Evolutionary conservation across 1,140 invertebrate genomes (phyloP).

Genomic region (Penaeus japonicus): DNA sequence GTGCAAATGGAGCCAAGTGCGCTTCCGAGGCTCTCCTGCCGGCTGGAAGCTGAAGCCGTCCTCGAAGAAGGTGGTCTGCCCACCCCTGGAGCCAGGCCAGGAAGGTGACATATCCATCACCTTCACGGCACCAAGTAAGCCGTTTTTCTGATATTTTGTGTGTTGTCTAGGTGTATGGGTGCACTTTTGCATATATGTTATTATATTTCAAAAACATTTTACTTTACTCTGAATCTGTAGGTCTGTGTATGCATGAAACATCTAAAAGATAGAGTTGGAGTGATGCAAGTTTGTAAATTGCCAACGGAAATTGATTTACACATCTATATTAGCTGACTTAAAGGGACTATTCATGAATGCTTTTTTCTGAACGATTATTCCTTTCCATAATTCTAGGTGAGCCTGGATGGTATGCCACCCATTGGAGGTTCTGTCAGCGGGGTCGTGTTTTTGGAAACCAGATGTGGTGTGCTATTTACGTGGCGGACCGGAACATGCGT

Average conservation of each 20-base stretch:
- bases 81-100: constrained; percentile 27
- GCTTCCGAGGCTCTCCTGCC: constrained; percentile 39
- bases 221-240: no score
- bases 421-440: constrained; percentile 43
- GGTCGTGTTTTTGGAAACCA: constrained; percentile 45
- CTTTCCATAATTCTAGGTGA: background rate
- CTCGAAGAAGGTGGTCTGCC: constrained; percentile 35
- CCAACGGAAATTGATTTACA: no score
- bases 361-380: background rate
- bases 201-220: no score
- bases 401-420: constrained; percentile 42
- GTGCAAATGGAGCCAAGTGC: constrained; percentile 43
- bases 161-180: no score
- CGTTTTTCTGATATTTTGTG: background rate
- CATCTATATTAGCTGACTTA: no score
- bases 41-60: constrained; percentile 42
- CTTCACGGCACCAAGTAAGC: constrained; percentile 42
- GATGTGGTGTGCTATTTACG: constrained; percentile 46
- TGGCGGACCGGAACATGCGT: background rate
- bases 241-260: no score
- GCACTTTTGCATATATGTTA: no score
- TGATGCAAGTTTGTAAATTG: no score
- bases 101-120: constrained; percentile 39
- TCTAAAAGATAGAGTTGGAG: no score
- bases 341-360: no score